These are phyloP conservation scores for Cotesia vestalis DNA, from an alignment of 1,140 invertebrate species.

Conservation along the genomic window DNA sequence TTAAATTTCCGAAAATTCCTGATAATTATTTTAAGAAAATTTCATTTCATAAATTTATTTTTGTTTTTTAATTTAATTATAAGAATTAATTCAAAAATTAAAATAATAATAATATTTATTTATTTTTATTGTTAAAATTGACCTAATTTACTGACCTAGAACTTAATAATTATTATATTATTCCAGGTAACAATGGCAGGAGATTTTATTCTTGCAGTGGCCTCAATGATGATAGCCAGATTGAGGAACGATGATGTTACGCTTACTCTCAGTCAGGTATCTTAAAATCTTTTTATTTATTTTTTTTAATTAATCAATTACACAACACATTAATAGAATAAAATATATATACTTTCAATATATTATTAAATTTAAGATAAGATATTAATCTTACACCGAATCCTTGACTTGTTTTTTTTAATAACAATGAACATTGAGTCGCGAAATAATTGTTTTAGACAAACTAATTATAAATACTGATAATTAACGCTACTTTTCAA, in stretches of 20 bases:
- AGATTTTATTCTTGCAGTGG: constrained; percentile 95
- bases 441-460: not conserved
- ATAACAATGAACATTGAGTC: not conserved
- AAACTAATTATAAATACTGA: constrained; percentile 10
- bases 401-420: not conserved
- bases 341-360: not conserved
- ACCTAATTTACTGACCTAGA: constrained; percentile 1
- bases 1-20: too few species aligned
- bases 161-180: constrained; percentile 24
- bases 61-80: too few species aligned
- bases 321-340: not conserved
- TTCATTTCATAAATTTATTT: too few species aligned
- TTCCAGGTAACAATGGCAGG: constrained; percentile 95
- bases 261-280: constrained; percentile 88
- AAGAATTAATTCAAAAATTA: too few species aligned
- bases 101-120: too few species aligned
- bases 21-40: too few species aligned
- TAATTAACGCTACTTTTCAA: not conserved
- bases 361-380: not conserved
- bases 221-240: constrained; percentile 92
- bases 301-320: constrained; percentile 15
- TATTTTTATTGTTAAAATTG: not conserved
- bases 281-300: constrained; percentile 5
- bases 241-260: constrained; percentile 93
- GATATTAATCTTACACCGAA: not conserved